Base-by-base conservation (phyloP, 2,888 invertebrate species). In the Portevinia maculata region DNA sequence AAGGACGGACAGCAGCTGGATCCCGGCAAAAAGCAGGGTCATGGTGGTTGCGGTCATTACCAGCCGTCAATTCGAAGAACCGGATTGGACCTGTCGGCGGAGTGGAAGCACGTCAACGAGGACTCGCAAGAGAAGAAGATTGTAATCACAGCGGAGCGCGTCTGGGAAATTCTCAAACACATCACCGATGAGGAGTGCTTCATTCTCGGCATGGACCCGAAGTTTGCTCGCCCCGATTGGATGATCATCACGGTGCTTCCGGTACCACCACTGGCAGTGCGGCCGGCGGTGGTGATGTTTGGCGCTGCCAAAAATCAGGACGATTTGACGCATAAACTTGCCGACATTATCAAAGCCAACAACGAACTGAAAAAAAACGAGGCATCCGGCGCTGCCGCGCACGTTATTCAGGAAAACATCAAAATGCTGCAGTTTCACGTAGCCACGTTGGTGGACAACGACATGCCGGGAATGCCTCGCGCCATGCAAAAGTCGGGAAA, bases 401-500 rank as follows among this genome's bases (percentile, higher is more conserved):
- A 99, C 90, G 98, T 99, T 1, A 95, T 99, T 37, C 93, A 95
- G 24, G 99, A 99, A 90, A 99, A 99, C 89, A 97, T 98, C 3
- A 97, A 98, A 91, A 96, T 99, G 96, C 91, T 99, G 84, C 99
- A 99, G 90, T 99, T 97, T 89, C 99, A 99, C 90, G 99, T 99
- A 1, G 98, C 99, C 0, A 99, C 99, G 1, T 93, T 99, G 85
- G 96, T 98, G 1, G 99, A 99, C 89, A 99, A 99, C 91, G 99
- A 99, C 87, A 97, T 99, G 95, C 99, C 99, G 41, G 99, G 99
- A 0, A 94, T 99, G 93, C 98, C 98, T 8, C 93, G 96, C 87
- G 99, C 99, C 8, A 98, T 98, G 94, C 99, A 99, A 90, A 99
- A 99, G 91, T 99, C 99, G 0, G 99, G 99, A 3, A 96, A 99